Conservation (phyloP, 2,797 vertebrate species). For the Enteromius unitaeniatus region DNA sequence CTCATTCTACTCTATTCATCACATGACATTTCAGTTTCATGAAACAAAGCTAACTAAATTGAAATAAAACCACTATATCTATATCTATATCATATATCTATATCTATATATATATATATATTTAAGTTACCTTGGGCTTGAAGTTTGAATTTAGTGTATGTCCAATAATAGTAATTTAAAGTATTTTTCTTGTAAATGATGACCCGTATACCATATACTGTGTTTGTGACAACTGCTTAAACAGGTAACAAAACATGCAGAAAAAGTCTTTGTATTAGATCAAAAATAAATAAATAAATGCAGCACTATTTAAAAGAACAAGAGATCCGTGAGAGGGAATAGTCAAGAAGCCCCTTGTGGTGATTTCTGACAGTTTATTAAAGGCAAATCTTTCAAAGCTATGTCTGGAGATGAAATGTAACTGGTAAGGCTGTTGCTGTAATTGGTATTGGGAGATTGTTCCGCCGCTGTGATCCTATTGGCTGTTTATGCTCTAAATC, state of each 20-base stretch:
- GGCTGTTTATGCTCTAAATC: slow-evolving; percentile 44
- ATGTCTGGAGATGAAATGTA: not conserved
- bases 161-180: not conserved
- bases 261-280: not conserved
- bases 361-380: slow-evolving; percentile 7
- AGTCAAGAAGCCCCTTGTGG: not conserved
- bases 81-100: not conserved
- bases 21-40: not conserved
- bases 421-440: slow-evolving; percentile 1
- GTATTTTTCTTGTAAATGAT: not conserved
- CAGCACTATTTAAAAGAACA: not conserved
- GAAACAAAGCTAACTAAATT: not conserved
- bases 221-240: slow-evolving; percentile 4
- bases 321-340: not conserved
- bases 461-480: slow-evolving; percentile 25
- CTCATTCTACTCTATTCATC: not conserved
- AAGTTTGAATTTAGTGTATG: not conserved
- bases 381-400: slow-evolving; percentile 7
- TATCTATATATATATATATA: not conserved
- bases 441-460: slow-evolving; percentile 32
- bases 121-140: not conserved
- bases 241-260: not conserved
- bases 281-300: not conserved
- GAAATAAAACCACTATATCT: not conserved
- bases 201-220: not conserved